These are phyloP conservation scores for Unio delphinus DNA, from an alignment of 2,888 invertebrate genomes.

Conservation along the genomic window DNA sequence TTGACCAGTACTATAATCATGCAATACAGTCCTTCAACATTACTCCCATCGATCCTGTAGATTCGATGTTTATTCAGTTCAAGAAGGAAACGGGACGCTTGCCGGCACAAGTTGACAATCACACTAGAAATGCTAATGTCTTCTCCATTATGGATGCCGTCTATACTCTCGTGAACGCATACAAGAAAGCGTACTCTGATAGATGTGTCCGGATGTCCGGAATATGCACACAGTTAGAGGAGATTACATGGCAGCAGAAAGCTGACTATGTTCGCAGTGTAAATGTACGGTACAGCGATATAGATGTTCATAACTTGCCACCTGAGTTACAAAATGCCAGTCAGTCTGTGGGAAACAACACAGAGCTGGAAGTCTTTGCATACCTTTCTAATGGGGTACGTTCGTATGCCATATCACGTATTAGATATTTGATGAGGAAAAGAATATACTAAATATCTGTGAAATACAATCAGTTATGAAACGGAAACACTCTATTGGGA, in stretches of 20 bases:
- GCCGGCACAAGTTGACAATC: not conserved
- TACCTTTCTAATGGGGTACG: no score
- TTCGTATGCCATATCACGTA: no score
- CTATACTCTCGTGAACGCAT: slow-evolving; percentile 43
- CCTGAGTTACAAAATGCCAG: no score
- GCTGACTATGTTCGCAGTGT: not conserved
- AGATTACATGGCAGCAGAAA: not conserved
- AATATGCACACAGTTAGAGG: slow-evolving; percentile 11
- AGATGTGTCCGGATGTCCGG: not conserved
- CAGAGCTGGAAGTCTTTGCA: no score
- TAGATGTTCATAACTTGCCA: not conserved
- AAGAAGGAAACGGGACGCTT: not conserved
- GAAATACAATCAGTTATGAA: no score
- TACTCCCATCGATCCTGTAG: not conserved
- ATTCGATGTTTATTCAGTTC: not conserved
- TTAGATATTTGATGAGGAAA: no score
- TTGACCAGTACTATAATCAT: not conserved
- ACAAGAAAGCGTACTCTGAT: slow-evolving; percentile 4
- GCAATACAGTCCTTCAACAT: no score
- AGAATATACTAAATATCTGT: no score
- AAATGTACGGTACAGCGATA: not conserved
- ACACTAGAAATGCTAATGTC: not conserved
- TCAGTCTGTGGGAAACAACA: no score
- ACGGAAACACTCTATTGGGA: no score
- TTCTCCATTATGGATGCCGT: slow-evolving; percentile 35